These are phyloP conservation scores for Macrostomum cliftonense DNA, from an alignment of 2,888 invertebrate genomes.

Conservation along the genomic window DNA sequence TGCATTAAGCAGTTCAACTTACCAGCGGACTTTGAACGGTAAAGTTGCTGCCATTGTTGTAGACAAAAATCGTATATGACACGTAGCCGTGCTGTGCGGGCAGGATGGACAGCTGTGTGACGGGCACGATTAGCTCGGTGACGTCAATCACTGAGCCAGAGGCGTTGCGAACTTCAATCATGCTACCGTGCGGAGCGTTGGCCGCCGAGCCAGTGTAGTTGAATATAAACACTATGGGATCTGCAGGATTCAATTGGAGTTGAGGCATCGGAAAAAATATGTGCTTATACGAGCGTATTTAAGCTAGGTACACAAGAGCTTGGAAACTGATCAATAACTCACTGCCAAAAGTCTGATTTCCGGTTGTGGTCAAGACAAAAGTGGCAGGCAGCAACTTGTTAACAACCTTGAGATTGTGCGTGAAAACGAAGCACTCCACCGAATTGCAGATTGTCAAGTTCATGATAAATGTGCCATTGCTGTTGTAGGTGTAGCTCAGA, in stretches of 20 bases:
- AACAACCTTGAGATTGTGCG: constrained; percentile 15
- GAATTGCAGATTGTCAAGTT: constrained; percentile 18
- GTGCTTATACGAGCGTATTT: too few relatives aligned
- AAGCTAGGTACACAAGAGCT: constrained; percentile 13
- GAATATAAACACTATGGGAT: constrained; percentile 4
- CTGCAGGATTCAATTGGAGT: neutral
- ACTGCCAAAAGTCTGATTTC: too few relatives aligned
- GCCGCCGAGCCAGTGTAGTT: constrained; percentile 14
- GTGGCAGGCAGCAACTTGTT: constrained; percentile 17
- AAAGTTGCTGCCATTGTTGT: too few relatives aligned
- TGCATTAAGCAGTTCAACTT: too few relatives aligned
- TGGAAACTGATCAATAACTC: too few relatives aligned
- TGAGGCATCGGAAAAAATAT: neutral
- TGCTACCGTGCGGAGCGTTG: constrained; percentile 10
- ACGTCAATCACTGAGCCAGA: neutral
- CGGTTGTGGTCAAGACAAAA: constrained; percentile 13
- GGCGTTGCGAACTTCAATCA: neutral
- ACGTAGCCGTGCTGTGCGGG: too few relatives aligned
- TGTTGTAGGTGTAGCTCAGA: constrained; percentile 16
- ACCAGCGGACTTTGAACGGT: too few relatives aligned
- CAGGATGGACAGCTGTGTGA: too few relatives aligned
- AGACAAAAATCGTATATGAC: too few relatives aligned
- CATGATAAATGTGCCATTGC: constrained; percentile 15
- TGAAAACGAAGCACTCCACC: constrained; percentile 17
- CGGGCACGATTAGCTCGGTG: neutral